Base-by-base conservation (phyloP, 2,113 vertebrate genomes). In the Vidua macroura region DNA sequence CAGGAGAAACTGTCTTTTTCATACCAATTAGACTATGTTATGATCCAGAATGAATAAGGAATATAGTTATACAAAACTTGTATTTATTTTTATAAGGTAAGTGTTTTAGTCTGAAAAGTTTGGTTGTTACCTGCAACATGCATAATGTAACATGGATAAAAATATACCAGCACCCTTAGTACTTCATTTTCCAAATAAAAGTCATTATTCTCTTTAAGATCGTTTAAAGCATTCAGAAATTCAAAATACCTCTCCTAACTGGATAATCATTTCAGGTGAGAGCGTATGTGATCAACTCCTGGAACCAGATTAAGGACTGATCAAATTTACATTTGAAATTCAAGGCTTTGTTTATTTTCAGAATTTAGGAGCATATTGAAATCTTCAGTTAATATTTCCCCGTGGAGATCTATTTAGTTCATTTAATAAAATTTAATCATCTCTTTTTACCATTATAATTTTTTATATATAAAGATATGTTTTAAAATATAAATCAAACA, bases 1-100 rank as follows among this genome's bases (percentile, higher is more conserved):
- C 56, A 55, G 13, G 24, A 83, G 27, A 55, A 21, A 41, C 33
- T 63, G 7, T 21, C 5, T 20, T 87, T 92, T 85, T 72, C 41
- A 20, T 85, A 39, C 7, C 24, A 58, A 3, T 41, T 89, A 68
- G 23, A 41, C n/a, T 52, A 4, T 74, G 53, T 2, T 1, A 37
- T 82, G 44, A 73, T 49, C 31, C 69, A 44, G 46, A 82, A 72
- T 53, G 37, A 66, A 16, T 62, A 58, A 79, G 44, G 37, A 75
- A 72, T 82, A 63, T 72, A 86, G 18, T 20, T 81, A 21, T n/a
- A 31, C 8, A 72, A 72, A 92, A 25, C 6, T 17, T 37, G 0
- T 44, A 30, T 87, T 75, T 77, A 24, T 94, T 73, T 74, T 67
- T 52, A 4, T 72, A 86, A 95, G 94, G 92, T 97, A 96, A 96